Conservation (phyloP, 2,797 vertebrate species). For the Clamator glandarius region DNA sequence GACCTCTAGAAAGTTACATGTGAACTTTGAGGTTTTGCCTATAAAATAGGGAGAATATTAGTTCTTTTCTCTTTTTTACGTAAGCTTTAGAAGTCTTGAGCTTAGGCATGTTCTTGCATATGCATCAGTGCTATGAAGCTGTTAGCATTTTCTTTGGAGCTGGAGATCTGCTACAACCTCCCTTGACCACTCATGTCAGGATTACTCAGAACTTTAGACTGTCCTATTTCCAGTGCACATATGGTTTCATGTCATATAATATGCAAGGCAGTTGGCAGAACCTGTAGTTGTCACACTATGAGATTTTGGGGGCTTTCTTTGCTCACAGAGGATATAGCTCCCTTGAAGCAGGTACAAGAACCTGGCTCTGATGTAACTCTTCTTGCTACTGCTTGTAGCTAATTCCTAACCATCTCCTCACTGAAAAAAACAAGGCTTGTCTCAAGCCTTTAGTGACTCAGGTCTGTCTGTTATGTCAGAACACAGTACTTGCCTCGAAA, state of each 20-base stretch:
- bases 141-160: background rate
- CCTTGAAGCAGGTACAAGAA: background rate
- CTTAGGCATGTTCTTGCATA: background rate
- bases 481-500: background rate
- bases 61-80: background rate
- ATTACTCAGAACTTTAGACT: background rate
- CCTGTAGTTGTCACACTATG: background rate
- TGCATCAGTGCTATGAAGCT: background rate
- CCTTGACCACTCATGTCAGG: background rate
- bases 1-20: background rate
- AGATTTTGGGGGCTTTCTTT: background rate
- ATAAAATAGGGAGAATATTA: background rate
- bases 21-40: background rate
- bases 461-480: slow-evolving; percentile 43
- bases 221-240: too few relatives aligned
- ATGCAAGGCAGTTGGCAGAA: background rate
- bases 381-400: background rate
- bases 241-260: background rate
- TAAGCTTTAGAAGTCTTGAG: background rate
- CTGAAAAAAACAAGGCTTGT: background rate
- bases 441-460: slow-evolving; percentile 20
- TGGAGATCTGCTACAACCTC: background rate
- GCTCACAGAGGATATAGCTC: background rate
- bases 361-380: background rate
- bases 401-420: background rate